Percentiles rank a stretch among this genome's conserved stretches.
These are phyloP conservation scores for Chloroceryle inda DNA, from an alignment of 2,797 vertebrate species.

Conservation along the genomic window DNA sequence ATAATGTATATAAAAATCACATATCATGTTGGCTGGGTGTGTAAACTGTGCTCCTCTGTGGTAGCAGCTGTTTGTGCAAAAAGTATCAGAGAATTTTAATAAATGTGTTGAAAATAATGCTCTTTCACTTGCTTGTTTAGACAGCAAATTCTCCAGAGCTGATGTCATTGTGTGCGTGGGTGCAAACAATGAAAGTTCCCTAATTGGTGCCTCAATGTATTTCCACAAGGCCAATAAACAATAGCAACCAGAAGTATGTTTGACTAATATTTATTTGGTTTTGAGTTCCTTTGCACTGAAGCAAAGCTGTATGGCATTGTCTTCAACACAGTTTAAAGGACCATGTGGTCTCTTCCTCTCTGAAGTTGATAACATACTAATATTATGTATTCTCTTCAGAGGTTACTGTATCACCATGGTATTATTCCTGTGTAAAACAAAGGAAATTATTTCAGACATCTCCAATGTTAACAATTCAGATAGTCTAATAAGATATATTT, in stretches of 20 bases:
- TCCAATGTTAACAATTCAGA: not conserved
- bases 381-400: not conserved
- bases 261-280: conserved; percentile 58
- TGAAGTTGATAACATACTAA: not conserved
- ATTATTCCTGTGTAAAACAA: conserved; percentile 18
- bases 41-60: not conserved
- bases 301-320: conserved; percentile 33
- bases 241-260: conserved; percentile 54
- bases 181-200: conserved; percentile 50
- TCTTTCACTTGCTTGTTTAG: conserved; percentile 55
- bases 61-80: conserved; percentile 3
- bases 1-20: not conserved
- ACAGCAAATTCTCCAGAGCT: conserved; percentile 39
- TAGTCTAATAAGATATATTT: not conserved
- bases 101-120: conserved; percentile 21
- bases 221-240: conserved; percentile 51
- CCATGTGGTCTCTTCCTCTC: not conserved
- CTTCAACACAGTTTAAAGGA: not conserved
- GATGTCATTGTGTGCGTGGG: conserved; percentile 60
- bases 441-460: not conserved
- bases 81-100: not conserved
- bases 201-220: conserved; percentile 58
- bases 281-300: conserved; percentile 38
- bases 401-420: conserved; percentile 13
- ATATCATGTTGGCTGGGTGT: not conserved